Evolutionary conservation across 2,797 vertebrate species (phyloP), one percentile per base, ranked within the genome.

Genomic region (Schizopygopsis pylzovi): DNA sequence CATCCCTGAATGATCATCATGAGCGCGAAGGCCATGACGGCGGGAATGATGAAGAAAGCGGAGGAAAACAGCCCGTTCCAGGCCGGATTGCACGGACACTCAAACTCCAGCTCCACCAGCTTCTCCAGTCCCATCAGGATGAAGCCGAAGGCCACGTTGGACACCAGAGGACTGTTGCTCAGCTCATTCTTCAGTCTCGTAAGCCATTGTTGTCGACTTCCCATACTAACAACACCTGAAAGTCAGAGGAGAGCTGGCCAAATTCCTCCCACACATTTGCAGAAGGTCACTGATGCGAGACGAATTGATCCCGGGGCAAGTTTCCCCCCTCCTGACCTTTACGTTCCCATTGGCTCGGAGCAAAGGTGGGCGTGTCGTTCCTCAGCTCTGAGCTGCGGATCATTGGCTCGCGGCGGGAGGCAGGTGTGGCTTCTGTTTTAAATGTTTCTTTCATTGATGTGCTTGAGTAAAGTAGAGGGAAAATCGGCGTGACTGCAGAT

Each of bases 41-140:
- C 95, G 71, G 95, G 94, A 83, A 95, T 95, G 92, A 94, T 92
- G 92, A 95, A 95, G 95, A 95, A 95, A 0, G 93, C 94, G 67
- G 94, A 95, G 33, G 94, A 95, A 92, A 95, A 95, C 56, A 91
- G 70, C 83, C 93, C 93, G 84, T 95, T 95, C 94, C 94, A 95
- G 37, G 89, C 91, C 90, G 95, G 94, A 83, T 89, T 94, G 89
- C 94, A 95, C 89, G 94, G 95, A 93, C 94, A 95, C 93, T 94
- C 93, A 92, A 96, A 95, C 91, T 95, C 94, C 92, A 95, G 88
- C 92, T 95, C 94, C 91, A 95, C 94, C 88, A 95, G 90, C 89
- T 95, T 95, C 92, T 95, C 95, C 90, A 95, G 92, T 91, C 94
- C 93, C 93, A 95, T 95, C 88, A 96, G 93, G 91, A 95, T 95